Conservation (phyloP, 2,797 vertebrate genomes). For the Ptychobarbus kaznakovi region DNA sequence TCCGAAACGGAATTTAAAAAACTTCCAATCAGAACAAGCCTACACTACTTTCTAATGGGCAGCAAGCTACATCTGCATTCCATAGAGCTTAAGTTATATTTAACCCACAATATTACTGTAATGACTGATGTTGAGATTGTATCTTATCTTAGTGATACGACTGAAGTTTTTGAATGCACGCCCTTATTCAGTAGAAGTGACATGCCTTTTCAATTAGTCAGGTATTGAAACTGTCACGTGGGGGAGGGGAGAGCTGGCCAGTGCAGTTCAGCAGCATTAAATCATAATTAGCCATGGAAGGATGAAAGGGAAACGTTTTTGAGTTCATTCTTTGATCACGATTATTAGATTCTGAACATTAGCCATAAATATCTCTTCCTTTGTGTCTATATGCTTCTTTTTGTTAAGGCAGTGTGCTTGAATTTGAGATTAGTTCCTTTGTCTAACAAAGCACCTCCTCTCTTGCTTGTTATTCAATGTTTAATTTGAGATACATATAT, state of each 20-base stretch:
- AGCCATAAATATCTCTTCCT: conserved; percentile 24
- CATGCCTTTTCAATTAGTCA: conserved; percentile 78
- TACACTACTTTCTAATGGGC: not conserved
- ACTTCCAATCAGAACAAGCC: not conserved
- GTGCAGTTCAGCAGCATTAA: conserved; percentile 76
- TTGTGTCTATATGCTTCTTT: conserved; percentile 2
- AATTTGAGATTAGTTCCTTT: conserved; percentile 1
- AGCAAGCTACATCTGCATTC: not conserved
- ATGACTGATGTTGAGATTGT: conserved; percentile 5
- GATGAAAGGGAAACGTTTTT: conserved; percentile 71
- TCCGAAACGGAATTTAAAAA: not conserved
- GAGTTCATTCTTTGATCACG: conserved; percentile 41
- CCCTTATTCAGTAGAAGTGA: conserved; percentile 57
- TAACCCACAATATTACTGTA: conserved; percentile 8
- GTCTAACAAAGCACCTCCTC: conserved; percentile 1
- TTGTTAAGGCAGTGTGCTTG: not conserved
- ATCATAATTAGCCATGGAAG: conserved; percentile 80
- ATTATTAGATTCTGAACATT: conserved; percentile 36
- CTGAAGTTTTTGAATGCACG: conserved; percentile 16
- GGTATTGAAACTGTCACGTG: conserved; percentile 76
- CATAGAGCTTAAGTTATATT: not conserved
- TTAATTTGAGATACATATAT: conserved; percentile 54
- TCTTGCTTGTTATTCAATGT: conserved; percentile 44
- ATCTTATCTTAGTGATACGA: not conserved
- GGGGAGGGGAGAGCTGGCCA: conserved; percentile 63